A percentile compares a stretch with the other conserved stretches of the same genome.
Evolutionary conservation across 2,797 vertebrate species (phyloP).

Genomic region (Threskiornis aethiopicus): DNA sequence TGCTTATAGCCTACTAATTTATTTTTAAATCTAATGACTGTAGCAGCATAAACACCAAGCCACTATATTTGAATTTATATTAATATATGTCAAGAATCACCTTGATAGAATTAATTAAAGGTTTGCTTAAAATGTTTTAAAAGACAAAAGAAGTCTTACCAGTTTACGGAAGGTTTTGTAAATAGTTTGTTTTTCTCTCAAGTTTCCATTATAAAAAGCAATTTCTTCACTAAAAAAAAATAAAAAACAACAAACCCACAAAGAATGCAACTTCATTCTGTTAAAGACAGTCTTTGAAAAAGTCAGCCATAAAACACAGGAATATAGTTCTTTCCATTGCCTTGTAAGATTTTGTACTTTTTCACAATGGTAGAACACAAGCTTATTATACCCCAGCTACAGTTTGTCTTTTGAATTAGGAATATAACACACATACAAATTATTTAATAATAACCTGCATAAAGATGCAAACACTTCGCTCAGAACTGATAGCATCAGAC

Average conservation of each 20-base stretch:
- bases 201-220: constrained; percentile 96
- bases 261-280: neutral
- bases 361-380: neutral
- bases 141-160: constrained; percentile 75
- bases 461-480: neutral
- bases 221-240: constrained; percentile 90
- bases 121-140: neutral
- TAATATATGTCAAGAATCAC: neutral
- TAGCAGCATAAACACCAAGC: neutral
- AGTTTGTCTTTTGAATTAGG: neutral
- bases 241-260: neutral
- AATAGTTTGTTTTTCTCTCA: constrained; percentile 93
- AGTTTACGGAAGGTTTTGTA: constrained; percentile 89
- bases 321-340: neutral
- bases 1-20: neutral
- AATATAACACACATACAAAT: neutral
- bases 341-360: neutral
- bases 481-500: neutral
- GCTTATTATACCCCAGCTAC: neutral
- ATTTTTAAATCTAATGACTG: neutral
- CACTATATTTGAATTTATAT: neutral
- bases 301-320: neutral
- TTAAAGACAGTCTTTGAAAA: neutral
- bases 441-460: neutral
- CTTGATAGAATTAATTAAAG: neutral